Base-by-base conservation (phyloP, 2,113 vertebrate genomes). In the Thymallus thymallus region DNA sequence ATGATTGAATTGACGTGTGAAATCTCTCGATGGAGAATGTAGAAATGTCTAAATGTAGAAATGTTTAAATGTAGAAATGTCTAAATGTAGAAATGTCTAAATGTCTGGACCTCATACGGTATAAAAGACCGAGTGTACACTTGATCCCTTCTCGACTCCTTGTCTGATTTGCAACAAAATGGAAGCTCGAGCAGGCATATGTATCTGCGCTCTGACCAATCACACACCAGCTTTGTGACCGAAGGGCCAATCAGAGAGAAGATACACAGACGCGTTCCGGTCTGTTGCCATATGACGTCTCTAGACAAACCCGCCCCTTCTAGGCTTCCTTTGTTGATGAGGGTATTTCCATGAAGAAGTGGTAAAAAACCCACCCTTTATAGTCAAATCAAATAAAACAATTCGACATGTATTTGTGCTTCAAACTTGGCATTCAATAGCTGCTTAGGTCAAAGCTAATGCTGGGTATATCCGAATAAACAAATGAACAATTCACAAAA, bases 151-250 rank as follows among this genome's bases (percentile, higher is more conserved):
- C 78, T 85, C 76, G 77, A 75, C 84, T n/a, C n/a, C n/a, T n/a
- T 68, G 77, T 90, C 89, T 86, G 78, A 83, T 86, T 89, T 89
- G 87, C 90, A 89, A 92, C 91, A 94, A 94, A 94, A 94, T 94
- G 93, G 92, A 83, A 67, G 68, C 91, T 76, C 68, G 67, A 45
- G 26, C 24, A 12, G 29, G 1, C 26, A 41, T 87, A 92, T 85
- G 88, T 88, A 91, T 23, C 69, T 6, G 1, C 3, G 12, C 20
- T 62, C 65, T 23, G 56, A 75, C 93, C 91, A 93, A 94, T 93
- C 83, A 51, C 0, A 3, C 4, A 1, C 5, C 67, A 80, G 74
- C 61, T 22, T 7, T 5, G 16, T 23, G 18, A 4, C 6, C 6
- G 12, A 6, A 0, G 6, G 61, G 22, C 93, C 92, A 94, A 94